A percentile compares a stretch with the other conserved stretches of the same genome.
Conservation (phyloP, 2,113 vertebrate species). For the Myanophis thanlyinensis region DNA sequence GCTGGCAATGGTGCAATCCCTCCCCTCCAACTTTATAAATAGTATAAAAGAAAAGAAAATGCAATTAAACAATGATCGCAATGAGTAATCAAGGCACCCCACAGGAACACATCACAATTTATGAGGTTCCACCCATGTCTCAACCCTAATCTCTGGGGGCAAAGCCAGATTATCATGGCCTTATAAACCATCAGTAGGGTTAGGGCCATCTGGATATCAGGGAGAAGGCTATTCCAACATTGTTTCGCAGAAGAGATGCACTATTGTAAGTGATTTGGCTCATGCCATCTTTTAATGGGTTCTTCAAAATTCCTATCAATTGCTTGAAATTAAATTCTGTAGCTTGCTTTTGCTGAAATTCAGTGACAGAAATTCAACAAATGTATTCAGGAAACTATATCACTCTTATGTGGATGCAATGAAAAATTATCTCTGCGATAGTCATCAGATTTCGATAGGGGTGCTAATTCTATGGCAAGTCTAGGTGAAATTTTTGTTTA, state of each 20-base stretch:
- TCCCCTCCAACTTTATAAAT: background rate
- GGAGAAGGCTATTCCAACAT: background rate
- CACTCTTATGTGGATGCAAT: background rate
- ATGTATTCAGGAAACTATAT: background rate
- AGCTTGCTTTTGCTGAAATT: background rate
- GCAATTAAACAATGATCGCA: background rate
- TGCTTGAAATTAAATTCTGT: background rate
- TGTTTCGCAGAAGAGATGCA: background rate
- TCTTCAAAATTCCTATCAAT: background rate
- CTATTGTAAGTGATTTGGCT: background rate
- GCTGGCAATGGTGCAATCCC: background rate
- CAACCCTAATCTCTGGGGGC: background rate
- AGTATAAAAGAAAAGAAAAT: background rate
- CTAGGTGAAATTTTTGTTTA: background rate
- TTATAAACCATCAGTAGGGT: background rate
- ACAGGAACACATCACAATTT: background rate
- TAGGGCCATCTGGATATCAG: background rate
- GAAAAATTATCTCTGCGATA: background rate
- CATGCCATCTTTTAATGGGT: background rate
- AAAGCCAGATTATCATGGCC: background rate
- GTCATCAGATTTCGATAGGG: background rate
- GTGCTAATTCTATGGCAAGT: background rate
- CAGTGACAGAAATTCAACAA: background rate
- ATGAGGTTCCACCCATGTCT: background rate
- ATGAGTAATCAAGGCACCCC: background rate